Percentiles rank a stretch among this genome's conserved stretches.
Conservation (phyloP, 2,888 invertebrate species). For the Encarsia formosa region DNA sequence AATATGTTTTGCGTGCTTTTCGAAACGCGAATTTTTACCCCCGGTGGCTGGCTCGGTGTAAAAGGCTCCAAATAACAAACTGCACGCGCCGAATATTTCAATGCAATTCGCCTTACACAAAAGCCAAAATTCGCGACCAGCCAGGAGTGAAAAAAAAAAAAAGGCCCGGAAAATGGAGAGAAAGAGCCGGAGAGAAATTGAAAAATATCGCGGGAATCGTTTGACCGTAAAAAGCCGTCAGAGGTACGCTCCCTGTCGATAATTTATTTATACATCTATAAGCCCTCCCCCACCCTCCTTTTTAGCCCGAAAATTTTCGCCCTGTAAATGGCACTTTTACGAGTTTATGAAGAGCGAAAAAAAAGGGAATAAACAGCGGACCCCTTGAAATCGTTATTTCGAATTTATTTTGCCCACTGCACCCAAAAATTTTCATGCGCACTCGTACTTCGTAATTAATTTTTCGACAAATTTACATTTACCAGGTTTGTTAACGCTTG, state of each 20-base stretch:
- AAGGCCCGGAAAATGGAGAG: constrained; percentile 3
- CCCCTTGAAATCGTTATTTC: too few species aligned
- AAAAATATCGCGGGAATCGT: constrained; percentile 4
- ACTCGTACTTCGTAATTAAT: too few species aligned
- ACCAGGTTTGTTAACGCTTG: too few species aligned
- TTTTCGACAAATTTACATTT: too few species aligned
- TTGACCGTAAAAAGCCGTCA: constrained; percentile 15
- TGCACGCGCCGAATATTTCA: neutral
- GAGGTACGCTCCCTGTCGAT: constrained; percentile 8
- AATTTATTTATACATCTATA: constrained; percentile 26
- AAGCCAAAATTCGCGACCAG: constrained; percentile 6
- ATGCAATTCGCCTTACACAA: constrained; percentile 16
- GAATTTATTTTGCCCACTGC: too few species aligned
- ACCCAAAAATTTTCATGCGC: too few species aligned
- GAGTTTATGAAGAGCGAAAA: constrained; percentile 17
- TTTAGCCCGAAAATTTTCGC: constrained; percentile 15
- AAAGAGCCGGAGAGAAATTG: constrained; percentile 4
- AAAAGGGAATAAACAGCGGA: too few species aligned
- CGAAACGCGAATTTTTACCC: constrained; percentile 18
- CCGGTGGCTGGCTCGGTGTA: constrained; percentile 10
- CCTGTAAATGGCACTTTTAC: constrained; percentile 21
- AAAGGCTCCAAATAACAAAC: constrained; percentile 13
- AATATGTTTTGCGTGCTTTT: constrained; percentile 16
- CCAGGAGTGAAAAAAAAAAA: neutral
- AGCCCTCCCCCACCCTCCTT: too few species aligned